Base-by-base conservation (phyloP, 30 jellyfish, hydroid and myxozoan genomes). In the Phacellophora camtschatica region DNA sequence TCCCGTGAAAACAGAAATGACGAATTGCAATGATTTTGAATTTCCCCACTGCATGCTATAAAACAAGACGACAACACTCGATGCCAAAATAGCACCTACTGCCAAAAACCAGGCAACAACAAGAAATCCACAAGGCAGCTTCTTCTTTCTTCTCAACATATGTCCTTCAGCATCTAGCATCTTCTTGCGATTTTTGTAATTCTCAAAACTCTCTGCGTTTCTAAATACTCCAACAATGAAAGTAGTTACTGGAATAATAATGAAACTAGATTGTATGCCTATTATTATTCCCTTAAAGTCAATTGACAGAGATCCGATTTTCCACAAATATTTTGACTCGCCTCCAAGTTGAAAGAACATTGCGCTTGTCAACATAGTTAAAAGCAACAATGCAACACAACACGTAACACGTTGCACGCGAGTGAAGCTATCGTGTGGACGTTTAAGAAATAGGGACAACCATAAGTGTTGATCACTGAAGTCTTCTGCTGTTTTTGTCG, bases 21-120 rank as follows among this genome's bases (percentile, higher is more conserved):
- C 92, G 76, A 94, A 89, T 55, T 79, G 89, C 16, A 54, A 54
- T 18, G 97, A 89, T 46, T 89, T 89, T 13, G 31, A 84, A 27
- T 66, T 57, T 23, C 97, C 97, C 97, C 97, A 89, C 72, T 59
- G 88, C 95, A 89, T 82, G 82, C 95, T 81, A 88, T 89, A 89
- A 74, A 89, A 80, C 37, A 89, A 50, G 70, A 80, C 77, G 19
- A 89, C 74, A 39, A 75, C 33, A 34, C 84, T 12, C 4, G 88
- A 81, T 9, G 85, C 78, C 3, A 59, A 56, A 46, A 67, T 45
- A 18, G 77, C 66, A 28, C 30, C n/a, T 54, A 89, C 65, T 1
- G 85, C 62, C 32, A 89, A 45, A 32, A 67, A 53, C 90, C 91
- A 89, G 35, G 95, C 89, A 18, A 88, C 30, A 6, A 67, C 66